phyloP scores from a whole-genome alignment of 2,797 vertebrate genomes.

The Champsocephalus gunnari region DNA sequence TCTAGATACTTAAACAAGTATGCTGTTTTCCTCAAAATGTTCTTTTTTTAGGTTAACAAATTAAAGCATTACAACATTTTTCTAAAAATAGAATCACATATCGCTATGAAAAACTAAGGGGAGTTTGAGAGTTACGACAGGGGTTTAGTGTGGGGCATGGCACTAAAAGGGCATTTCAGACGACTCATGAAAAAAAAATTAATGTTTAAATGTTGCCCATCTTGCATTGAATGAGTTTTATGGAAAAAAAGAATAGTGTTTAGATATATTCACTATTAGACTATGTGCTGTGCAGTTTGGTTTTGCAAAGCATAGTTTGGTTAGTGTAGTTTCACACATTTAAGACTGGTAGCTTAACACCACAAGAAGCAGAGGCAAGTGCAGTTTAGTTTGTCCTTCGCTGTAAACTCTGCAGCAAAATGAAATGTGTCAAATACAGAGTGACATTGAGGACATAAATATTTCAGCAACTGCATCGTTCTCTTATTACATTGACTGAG shows the following conservation, averaged over 20 bases:
- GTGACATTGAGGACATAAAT: constrained; percentile 62
- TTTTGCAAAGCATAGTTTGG: constrained; percentile 88
- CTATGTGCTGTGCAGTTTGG: constrained; percentile 89
- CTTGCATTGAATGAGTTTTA: constrained; percentile 79
- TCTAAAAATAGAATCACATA: constrained; percentile 48
- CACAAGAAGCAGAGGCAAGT: constrained; percentile 50
- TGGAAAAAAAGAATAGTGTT: constrained; percentile 80
- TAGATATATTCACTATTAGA: constrained; percentile 84
- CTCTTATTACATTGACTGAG: constrained; percentile 70
- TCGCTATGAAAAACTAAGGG: constrained; percentile 52
- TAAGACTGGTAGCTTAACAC: constrained; percentile 66
- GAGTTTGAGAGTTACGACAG: constrained; percentile 55
- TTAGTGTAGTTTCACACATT: constrained; percentile 84
- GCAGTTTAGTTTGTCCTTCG: constrained; percentile 52
- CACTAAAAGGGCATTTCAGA: constrained; percentile 73
- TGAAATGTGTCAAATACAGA: constrained; percentile 57
- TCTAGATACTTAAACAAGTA: constrained; percentile 58
- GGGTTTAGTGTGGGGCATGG: constrained; percentile 67
- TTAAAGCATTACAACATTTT: constrained; percentile 50
- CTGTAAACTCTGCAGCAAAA: constrained; percentile 57
- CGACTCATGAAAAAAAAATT: constrained; percentile 44
- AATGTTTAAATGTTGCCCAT: constrained; percentile 83
- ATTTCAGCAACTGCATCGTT: constrained; percentile 60
- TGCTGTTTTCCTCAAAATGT: constrained; percentile 44
- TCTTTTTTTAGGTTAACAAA: constrained; percentile 50